phyloP scores from a whole-genome alignment of 2,888 invertebrate genomes.

The Rotaria macrura region DNA sequence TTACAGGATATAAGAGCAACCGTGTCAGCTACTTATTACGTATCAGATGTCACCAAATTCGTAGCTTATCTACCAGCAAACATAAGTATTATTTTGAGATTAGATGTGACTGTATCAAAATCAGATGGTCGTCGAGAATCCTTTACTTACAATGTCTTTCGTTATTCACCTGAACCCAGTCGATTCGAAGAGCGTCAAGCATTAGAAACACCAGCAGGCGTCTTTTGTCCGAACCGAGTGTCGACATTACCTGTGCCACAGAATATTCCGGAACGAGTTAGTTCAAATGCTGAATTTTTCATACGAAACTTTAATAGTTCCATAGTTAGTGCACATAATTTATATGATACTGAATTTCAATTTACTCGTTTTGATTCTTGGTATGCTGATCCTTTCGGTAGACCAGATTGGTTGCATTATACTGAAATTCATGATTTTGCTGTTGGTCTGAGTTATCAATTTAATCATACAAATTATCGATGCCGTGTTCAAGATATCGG shows the following conservation, averaged over 20 bases:
- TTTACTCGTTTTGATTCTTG: background rate
- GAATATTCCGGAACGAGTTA: background rate
- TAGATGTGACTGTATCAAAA: background rate
- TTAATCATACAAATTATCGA: background rate
- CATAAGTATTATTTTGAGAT: background rate
- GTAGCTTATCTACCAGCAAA: background rate
- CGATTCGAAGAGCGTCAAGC: background rate
- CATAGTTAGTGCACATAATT: background rate
- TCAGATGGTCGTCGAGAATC: background rate
- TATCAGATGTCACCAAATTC: background rate
- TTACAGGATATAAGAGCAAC: background rate
- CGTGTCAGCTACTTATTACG: background rate
- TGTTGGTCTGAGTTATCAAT: background rate
- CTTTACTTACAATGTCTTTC: background rate
- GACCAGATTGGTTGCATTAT: background rate
- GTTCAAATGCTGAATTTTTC: background rate
- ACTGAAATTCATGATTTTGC: background rate
- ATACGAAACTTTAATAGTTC: background rate
- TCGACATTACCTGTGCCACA: background rate
- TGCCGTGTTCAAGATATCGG: background rate
- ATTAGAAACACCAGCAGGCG: constrained; percentile 1
- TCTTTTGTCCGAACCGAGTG: background rate
- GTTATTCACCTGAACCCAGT: background rate
- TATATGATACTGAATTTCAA: background rate
- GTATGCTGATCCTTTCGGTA: background rate